These are phyloP conservation scores for Panorpa germanica DNA, from an alignment of 2,888 invertebrate genomes.

Conservation along the genomic window DNA sequence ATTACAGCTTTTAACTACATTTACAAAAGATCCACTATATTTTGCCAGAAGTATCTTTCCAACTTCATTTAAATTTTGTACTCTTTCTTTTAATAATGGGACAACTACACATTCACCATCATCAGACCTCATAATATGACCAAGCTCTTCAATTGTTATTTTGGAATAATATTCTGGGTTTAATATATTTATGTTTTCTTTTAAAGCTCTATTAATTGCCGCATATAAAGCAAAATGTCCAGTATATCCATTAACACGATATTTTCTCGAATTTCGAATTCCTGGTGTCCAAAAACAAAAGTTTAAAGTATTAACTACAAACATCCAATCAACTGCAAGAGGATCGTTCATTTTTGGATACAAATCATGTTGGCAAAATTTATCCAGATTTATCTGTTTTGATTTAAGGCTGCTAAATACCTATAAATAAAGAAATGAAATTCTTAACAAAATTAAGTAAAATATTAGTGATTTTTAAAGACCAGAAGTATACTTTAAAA, in stretches of 20 bases:
- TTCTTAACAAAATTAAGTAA: constrained; percentile 7
- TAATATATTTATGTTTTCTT: constrained; percentile 61
- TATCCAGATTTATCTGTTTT: constrained; percentile 38
- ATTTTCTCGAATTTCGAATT: constrained; percentile 34
- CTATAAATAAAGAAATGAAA: constrained; percentile 21
- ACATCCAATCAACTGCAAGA: constrained; percentile 70
- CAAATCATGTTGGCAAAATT: constrained; percentile 48
- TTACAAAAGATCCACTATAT: constrained; percentile 65
- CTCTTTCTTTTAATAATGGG: constrained; percentile 60
- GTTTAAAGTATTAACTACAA: constrained; percentile 81
- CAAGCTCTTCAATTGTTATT: constrained; percentile 45
- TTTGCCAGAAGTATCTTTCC: constrained; percentile 46
- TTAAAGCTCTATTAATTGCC: constrained; percentile 68
- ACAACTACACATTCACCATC: constrained; percentile 37
- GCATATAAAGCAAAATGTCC: constrained; percentile 90
- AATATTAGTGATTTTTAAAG: too few species aligned
- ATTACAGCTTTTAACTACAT: constrained; percentile 50
- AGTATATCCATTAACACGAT: constrained; percentile 51
- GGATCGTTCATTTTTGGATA: constrained; percentile 51
- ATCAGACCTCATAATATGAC: constrained; percentile 58
- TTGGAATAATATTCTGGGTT: constrained; percentile 59
- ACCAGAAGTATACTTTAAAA: too few species aligned
- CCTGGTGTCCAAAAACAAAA: constrained; percentile 87
- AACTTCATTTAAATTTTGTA: constrained; percentile 58
- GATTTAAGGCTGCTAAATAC: constrained; percentile 36